A percentile compares a stretch with the other conserved stretches of the same genome.
phyloP scores from a whole-genome alignment of 2,113 vertebrate species.

The Neogale vison region DNA sequence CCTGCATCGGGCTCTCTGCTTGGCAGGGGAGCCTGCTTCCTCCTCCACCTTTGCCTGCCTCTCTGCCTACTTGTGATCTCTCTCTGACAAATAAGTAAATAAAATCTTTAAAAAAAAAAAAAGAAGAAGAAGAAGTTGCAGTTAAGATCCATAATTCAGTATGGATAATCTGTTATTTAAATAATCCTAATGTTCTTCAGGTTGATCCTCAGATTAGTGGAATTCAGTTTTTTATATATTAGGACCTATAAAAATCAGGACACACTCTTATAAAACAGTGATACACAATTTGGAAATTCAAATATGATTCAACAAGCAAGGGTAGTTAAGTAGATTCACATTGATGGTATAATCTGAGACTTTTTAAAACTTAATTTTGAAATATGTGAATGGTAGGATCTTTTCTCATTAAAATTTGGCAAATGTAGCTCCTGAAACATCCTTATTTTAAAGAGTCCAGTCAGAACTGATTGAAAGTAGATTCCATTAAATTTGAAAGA shows the following conservation, averaged over 20 bases:
- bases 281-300: constrained; percentile 14
- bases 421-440: background rate
- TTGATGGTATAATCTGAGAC: background rate
- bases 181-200: background rate
- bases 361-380: background rate
- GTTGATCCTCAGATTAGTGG: background rate
- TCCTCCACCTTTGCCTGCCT: too few species aligned
- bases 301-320: background rate
- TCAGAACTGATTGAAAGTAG: background rate
- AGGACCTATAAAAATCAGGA: background rate
- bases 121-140: background rate
- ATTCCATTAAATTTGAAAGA: background rate
- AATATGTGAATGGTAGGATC: background rate
- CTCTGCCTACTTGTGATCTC: too few species aligned
- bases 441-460: background rate
- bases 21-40: too few species aligned
- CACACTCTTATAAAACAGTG: background rate
- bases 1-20: too few species aligned
- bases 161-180: background rate
- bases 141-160: background rate
- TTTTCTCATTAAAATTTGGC: background rate
- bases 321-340: background rate
- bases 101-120: too few species aligned
- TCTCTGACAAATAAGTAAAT: too few species aligned
- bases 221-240: constrained; percentile 15